Percentiles rank a stretch among this genome's conserved stretches.
phyloP scores from a whole-genome alignment of 2,113 vertebrate genomes.

The Takifugu bimaculatus region DNA sequence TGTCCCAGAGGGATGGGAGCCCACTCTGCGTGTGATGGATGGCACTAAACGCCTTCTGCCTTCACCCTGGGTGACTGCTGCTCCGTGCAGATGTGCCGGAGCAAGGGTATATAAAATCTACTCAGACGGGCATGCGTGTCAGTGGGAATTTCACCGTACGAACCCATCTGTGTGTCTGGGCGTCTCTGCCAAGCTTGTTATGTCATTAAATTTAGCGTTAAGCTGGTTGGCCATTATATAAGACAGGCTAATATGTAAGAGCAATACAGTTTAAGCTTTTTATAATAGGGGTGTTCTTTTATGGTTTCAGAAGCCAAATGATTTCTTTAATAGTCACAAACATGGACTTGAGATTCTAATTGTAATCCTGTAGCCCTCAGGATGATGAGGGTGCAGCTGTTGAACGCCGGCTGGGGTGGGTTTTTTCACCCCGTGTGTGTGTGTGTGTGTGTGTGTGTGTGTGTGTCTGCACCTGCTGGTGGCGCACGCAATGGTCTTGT shows the following conservation, averaged over 20 bases:
- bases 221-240: conserved; percentile 43
- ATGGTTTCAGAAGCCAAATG: no score
- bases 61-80: conserved; percentile 22
- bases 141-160: neutral
- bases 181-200: conserved; percentile 17
- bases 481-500: conserved; percentile 9
- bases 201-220: conserved; percentile 34
- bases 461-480: conserved; percentile 8
- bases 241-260: conserved; percentile 25
- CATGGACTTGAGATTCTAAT: no score
- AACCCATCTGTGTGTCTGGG: conserved; percentile 20
- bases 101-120: neutral
- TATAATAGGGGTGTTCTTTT: no score
- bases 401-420: conserved; percentile 19
- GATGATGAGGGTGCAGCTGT: conserved; percentile 38
- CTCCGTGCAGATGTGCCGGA: neutral
- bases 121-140: neutral
- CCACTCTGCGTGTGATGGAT: conserved; percentile 32
- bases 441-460: conserved; percentile 1
- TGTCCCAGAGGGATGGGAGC: conserved; percentile 29
- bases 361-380: neutral
- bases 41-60: conserved; percentile 30
- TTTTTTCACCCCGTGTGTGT: neutral
- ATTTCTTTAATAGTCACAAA: no score
- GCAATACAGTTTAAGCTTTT: no score